Base-by-base conservation (phyloP, 2,113 vertebrate genomes). In the Bombycilla garrulus region DNA sequence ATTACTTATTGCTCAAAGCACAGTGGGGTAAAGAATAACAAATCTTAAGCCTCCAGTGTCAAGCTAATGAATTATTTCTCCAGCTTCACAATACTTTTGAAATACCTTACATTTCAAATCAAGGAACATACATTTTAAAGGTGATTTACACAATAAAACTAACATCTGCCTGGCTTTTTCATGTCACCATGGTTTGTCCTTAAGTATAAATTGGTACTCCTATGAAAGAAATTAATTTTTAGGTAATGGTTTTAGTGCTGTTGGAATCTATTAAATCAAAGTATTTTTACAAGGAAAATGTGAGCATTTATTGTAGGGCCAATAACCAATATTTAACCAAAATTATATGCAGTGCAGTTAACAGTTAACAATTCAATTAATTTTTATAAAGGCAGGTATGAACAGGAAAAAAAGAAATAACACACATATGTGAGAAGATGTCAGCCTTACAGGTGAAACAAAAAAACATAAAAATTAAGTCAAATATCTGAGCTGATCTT, bases 41-140 rank as follows among this genome's bases (percentile, higher is more conserved):
- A 95, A 88, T 71, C n/a, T 69, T 85, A 97, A 97, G 67, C 67
- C 64, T 96, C 82, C 38, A 93, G 73, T 93, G 87, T 73, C 97
- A 86, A 97, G 60, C 64, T 95, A 83, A 95, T 93, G 53, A 61
- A 96, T 90, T 97, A 62, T 78, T 78, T 96, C 84, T 96, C 23
- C 58, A 95, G 80, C 80, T 95, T 91, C 77, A 86, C 51, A 87
- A 66, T 88, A 70, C 35, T 92, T 96, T 89, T 95, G 58, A 98
- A 97, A 72, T 84, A 86, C 36, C 31, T 96, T 57, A 74, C 28
- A 64, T 94, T 95, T 95, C 80, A 94, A 95, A 96, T 89, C 47
- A 96, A 95, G 82, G 42, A 92, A 79, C 21, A 79, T 84, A 22
- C 2, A 67, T 76, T 93, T 64, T 83, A 90, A 92, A 95, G 29